Evolutionary conservation across 2,888 invertebrate species (phyloP).

Genomic region (Flabesymbios commensalis): DNA sequence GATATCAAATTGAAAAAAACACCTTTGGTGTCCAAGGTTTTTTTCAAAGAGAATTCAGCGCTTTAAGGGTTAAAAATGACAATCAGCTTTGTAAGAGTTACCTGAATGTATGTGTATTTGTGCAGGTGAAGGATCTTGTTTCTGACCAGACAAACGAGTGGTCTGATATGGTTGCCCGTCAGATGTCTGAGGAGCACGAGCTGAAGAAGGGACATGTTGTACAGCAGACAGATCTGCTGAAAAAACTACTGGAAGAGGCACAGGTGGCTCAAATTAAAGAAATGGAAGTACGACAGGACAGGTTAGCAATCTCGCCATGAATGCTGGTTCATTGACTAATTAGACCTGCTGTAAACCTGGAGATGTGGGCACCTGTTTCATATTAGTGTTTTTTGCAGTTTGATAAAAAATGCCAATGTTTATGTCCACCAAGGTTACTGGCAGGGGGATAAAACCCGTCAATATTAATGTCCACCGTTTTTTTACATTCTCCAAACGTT

Average conservation of each 20-base stretch:
- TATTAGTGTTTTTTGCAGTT: not conserved
- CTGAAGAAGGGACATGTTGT: constrained; percentile 71
- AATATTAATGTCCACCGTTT: no score
- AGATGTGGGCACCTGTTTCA: not conserved
- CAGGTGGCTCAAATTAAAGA: constrained; percentile 80
- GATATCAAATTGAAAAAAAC: no score
- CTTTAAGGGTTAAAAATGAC: no score
- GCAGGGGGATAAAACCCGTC: no score
- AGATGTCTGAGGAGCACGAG: constrained; percentile 77
- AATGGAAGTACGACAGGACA: constrained; percentile 84
- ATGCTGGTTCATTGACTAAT: not conserved
- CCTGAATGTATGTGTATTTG: not conserved
- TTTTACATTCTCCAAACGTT: no score
- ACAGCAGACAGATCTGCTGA: constrained; percentile 88
- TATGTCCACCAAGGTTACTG: no score
- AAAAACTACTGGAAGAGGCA: constrained; percentile 85
- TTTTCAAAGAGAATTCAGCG: no score
- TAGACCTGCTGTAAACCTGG: not conserved
- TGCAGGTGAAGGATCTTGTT: constrained; percentile 70
- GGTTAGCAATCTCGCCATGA: constrained; percentile 62
- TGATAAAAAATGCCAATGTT: no score
- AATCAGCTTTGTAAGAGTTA: no score
- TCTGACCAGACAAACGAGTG: constrained; percentile 92
- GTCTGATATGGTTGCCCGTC: constrained; percentile 85
- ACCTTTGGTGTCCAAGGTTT: no score